Conservation (phyloP, 2,888 invertebrate species). For the Aspidiotus destructor region DNA sequence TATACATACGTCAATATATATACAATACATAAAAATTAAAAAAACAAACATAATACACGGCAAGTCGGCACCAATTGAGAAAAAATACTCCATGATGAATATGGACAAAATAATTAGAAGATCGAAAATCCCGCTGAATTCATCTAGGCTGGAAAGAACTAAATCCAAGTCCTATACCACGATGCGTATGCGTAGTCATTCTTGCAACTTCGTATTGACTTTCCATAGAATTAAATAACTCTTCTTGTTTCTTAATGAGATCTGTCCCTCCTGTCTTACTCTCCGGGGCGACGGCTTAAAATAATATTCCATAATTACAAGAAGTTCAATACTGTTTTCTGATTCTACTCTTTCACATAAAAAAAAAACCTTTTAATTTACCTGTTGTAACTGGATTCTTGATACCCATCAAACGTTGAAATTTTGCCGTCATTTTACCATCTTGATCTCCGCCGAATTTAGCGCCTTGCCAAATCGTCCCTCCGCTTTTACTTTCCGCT, state of each 20-base stretch:
- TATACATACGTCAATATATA: too few relatives aligned
- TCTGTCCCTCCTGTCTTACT: slow-evolving; percentile 36
- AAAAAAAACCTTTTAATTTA: too few relatives aligned
- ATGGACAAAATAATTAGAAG: too few relatives aligned
- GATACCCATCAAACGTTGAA: slow-evolving; percentile 94
- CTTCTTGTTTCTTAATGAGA: slow-evolving; percentile 49
- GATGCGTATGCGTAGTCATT: slow-evolving; percentile 90
- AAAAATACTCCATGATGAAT: too few relatives aligned
- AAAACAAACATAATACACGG: too few relatives aligned
- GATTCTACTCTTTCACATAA: too few relatives aligned
- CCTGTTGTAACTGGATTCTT: slow-evolving; percentile 47
- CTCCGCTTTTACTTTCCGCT: slow-evolving; percentile 28
- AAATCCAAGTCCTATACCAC: slow-evolving; percentile 76
- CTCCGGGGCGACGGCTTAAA: slow-evolving; percentile 17
- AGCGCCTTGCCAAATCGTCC: slow-evolving; percentile 61
- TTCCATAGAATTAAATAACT: slow-evolving; percentile 87
- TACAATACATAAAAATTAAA: too few relatives aligned
- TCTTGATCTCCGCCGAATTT: slow-evolving; percentile 84
- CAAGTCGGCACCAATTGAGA: too few relatives aligned
- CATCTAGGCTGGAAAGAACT: slow-evolving; percentile 42
- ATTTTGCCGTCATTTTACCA: slow-evolving; percentile 86
- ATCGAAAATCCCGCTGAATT: too few relatives aligned
- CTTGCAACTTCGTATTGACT: slow-evolving; percentile 93
- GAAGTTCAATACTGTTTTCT: too few relatives aligned
- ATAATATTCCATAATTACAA: background rate